Base-by-base conservation (phyloP, 2,113 vertebrate genomes). In the Solea senegalensis region DNA sequence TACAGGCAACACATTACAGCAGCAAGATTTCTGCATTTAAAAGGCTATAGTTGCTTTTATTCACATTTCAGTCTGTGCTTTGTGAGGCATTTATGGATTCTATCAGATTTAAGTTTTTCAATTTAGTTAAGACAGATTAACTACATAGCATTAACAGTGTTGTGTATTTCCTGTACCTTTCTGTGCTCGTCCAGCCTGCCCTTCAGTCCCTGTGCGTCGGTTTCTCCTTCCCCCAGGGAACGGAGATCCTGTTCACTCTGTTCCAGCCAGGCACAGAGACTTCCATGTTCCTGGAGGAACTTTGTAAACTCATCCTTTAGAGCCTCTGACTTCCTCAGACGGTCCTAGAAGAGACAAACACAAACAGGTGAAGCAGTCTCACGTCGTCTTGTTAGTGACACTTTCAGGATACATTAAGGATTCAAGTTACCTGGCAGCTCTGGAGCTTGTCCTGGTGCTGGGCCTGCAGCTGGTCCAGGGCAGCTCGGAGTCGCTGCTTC, bases 271-370 rank as follows among this genome's bases (percentile, higher is more conserved):
- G 86, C 71, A 11, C 93, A 91, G 11, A 99, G 93, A 80, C 94
- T 90, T 7, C 90, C 86, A 1, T 97, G 94, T 26, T 99, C 98
- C 75, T 91, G 89, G n/a, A 97, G 71, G 86, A 98, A 99, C 67
- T 98, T 98, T 0, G 92, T 90, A 41, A 98, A 88, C 84, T 99
- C 97, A 0, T 99, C 97, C 55, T 92, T 74, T 21, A 98, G 91
- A 8, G 89, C 83, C 65, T 98, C 97, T 0, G 75, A 92, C 12
- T 83, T 93, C 56, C 96, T 96, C 70, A 99, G 88, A 52, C 82
- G 94, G 8, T 85, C 69, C 85, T 98, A 90, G 0, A 94, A 91
- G 5, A 56, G 14, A 59, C 0, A 15, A 7, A 48, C 3, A 13
- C 3, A 46, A 12, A 46, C 44, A 46, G 3, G 9, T 46, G 44